Percentiles rank a stretch among this genome's conserved stretches.
Conservation (phyloP, 1,140 invertebrate genomes). For the Penaeus chinensis region DNA sequence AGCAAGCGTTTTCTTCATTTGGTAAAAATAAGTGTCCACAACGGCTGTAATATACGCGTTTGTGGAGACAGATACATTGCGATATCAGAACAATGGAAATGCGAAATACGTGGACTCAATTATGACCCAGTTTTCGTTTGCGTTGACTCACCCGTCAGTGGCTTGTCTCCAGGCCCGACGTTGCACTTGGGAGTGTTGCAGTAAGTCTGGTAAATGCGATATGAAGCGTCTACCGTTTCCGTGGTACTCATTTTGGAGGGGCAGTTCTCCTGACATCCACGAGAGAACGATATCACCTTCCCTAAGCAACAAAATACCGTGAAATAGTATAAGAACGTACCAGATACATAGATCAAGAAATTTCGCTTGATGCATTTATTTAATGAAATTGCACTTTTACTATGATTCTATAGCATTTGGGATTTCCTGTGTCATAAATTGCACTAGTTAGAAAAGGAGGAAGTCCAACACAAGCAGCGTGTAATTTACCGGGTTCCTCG, state of each 20-base stretch:
- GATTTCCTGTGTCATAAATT: not conserved
- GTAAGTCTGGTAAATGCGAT: not conserved
- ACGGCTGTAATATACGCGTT: too few species aligned
- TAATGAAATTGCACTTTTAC: too few species aligned
- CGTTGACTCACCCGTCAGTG: too few species aligned
- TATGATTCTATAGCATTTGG: too few species aligned
- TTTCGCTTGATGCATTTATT: too few species aligned
- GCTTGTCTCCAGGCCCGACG: not conserved
- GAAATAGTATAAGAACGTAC: not conserved
- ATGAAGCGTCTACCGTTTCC: not conserved
- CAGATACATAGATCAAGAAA: too few species aligned
- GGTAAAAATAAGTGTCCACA: too few species aligned
- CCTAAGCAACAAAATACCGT: not conserved
- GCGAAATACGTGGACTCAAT: not conserved
- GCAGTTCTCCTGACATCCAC: constrained; percentile 6
- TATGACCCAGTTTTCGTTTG: not conserved
- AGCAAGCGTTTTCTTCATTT: too few species aligned
- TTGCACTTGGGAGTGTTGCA: constrained; percentile 18
- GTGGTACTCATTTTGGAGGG: not conserved
- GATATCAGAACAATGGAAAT: too few species aligned
- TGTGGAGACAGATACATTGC: too few species aligned
- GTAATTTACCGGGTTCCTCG: constrained; percentile 10
- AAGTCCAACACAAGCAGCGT: not conserved
- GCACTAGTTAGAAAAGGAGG: not conserved
- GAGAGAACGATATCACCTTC: constrained; percentile 1